These are phyloP conservation scores for Oplegnathus fasciatus DNA, from an alignment of 2,113 vertebrate species.

Conservation along the genomic window DNA sequence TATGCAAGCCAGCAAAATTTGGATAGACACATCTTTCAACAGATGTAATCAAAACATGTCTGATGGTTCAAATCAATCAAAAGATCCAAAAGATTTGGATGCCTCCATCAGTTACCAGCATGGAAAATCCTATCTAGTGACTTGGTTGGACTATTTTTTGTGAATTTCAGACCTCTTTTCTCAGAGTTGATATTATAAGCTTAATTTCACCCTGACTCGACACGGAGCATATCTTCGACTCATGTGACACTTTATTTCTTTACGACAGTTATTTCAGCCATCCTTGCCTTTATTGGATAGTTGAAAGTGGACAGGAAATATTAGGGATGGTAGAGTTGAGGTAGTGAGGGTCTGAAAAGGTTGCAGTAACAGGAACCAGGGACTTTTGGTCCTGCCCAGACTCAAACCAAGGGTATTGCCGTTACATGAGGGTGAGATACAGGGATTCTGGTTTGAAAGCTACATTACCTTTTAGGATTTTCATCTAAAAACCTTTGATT, in stretches of 20 bases:
- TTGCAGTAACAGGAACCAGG: background rate
- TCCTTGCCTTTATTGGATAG: background rate
- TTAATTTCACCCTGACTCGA: background rate
- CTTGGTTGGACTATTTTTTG: background rate
- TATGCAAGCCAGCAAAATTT: background rate
- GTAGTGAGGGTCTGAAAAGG: background rate
- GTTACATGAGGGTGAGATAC: background rate
- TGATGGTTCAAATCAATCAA: constrained; percentile 8
- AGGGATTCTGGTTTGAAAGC: background rate
- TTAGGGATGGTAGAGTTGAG: background rate
- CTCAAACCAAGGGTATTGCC: background rate
- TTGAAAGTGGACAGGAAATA: background rate
- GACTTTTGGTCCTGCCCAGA: background rate
- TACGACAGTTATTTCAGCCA: background rate
- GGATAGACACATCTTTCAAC: background rate
- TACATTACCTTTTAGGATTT: background rate
- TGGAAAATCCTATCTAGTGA: background rate
- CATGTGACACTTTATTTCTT: background rate
- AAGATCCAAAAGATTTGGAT: constrained; percentile 9
- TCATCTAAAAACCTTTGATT: background rate
- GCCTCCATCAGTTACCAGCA: background rate
- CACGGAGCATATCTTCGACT: background rate
- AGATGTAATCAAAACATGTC: background rate
- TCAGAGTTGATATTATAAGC: background rate
- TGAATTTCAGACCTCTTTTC: background rate